These are phyloP conservation scores for Monarcha castaneiventris DNA, from an alignment of 2,113 vertebrate genomes.

Conservation along the genomic window DNA sequence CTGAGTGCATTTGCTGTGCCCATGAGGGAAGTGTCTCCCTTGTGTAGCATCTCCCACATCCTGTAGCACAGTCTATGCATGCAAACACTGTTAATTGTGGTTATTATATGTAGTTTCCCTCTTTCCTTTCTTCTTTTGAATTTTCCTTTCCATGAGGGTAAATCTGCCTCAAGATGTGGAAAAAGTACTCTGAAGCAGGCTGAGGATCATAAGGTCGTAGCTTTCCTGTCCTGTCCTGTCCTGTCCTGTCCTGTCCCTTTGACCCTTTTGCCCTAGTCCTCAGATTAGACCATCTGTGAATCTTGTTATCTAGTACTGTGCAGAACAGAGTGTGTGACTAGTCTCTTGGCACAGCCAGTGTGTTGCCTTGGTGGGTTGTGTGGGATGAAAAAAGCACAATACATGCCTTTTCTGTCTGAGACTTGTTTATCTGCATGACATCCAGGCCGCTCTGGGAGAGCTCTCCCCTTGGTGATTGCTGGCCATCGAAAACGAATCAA, in stretches of 20 bases:
- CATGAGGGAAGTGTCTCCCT: neutral
- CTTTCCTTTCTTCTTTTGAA: neutral
- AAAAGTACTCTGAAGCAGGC: neutral
- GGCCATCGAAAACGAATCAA: neutral
- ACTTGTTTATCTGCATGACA: constrained; percentile 9
- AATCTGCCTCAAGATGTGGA: neutral
- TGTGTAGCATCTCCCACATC: neutral
- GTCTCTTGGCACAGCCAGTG: constrained; percentile 10
- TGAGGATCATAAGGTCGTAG: neutral
- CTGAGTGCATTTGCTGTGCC: neutral
- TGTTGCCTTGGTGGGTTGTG: neutral
- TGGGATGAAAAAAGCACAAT: constrained; percentile 41
- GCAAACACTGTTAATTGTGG: neutral
- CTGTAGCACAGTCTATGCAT: neutral
- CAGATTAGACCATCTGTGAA: neutral
- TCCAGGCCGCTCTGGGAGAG: neutral
- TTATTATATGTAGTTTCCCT: neutral
- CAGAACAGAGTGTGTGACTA: neutral
- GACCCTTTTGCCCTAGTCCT: neutral
- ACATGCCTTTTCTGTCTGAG: neutral
- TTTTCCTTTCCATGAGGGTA: neutral
- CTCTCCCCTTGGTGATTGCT: neutral
- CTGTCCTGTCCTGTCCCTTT: neutral
- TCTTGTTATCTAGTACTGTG: neutral
- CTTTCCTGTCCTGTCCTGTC: neutral